phyloP scores from a whole-genome alignment of 2,797 vertebrate genomes.

The Acanthurus lineatus region DNA sequence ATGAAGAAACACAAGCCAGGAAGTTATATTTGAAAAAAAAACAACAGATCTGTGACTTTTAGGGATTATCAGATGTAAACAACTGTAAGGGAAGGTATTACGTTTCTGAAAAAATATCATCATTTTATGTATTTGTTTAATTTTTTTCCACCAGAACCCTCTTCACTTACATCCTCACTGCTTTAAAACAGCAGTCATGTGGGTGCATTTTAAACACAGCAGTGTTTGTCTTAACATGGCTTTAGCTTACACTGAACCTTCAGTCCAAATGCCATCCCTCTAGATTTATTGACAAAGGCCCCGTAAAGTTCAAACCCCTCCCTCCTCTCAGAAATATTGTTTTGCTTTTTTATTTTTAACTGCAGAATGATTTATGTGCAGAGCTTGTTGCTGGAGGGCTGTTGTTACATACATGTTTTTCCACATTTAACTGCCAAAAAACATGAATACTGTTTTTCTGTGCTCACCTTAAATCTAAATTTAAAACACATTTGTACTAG shows the following conservation, averaged over 20 bases:
- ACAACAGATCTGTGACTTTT: background rate
- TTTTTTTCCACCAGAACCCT: too few species aligned
- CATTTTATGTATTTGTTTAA: background rate
- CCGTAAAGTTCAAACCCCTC: too few species aligned
- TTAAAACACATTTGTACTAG: background rate
- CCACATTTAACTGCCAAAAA: too few species aligned
- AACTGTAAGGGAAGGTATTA: conserved; percentile 9
- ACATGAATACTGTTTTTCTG: background rate
- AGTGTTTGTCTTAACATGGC: too few species aligned
- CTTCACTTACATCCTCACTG: background rate
- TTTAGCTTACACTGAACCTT: too few species aligned
- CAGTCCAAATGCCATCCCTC: too few species aligned
- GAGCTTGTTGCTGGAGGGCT: too few species aligned
- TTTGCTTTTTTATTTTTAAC: too few species aligned
- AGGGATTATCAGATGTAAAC: conserved; percentile 23
- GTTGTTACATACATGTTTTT: too few species aligned
- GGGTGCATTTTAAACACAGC: background rate
- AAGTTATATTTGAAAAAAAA: conserved; percentile 21
- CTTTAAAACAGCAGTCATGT: background rate
- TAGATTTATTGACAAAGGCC: too few species aligned
- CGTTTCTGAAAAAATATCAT: background rate
- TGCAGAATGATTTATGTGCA: too few species aligned
- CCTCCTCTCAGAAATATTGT: too few species aligned
- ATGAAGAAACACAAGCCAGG: conserved; percentile 28
- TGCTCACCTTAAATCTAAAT: background rate